Percentiles rank a stretch among this genome's conserved stretches.
Conservation (phyloP, 2,113 vertebrate species). For the Macroglossus sobrinus region DNA sequence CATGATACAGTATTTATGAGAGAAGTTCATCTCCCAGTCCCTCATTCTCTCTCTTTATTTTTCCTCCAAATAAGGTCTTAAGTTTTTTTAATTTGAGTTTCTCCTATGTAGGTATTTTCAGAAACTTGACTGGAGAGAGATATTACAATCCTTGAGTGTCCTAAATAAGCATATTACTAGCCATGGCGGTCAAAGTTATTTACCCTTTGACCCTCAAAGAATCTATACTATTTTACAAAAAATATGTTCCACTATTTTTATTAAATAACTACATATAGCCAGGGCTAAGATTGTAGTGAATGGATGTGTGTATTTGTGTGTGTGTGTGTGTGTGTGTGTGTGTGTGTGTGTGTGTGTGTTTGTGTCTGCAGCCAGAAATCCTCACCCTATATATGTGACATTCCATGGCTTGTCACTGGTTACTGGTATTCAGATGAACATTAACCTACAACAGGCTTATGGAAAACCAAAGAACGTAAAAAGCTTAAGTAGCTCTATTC, state of each 20-base stretch:
- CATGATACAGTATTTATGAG: neutral
- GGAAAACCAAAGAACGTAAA: slow-evolving; percentile 25
- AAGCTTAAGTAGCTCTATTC: neutral
- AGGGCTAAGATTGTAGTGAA: neutral
- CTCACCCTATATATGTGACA: neutral
- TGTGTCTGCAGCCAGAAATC: neutral
- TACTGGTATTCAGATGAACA: neutral
- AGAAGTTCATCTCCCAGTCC: neutral
- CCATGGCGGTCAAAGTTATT: neutral
- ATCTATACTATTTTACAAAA: neutral
- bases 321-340: neutral
- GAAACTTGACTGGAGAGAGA: neutral
- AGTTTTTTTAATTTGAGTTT: neutral
- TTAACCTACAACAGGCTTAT: neutral
- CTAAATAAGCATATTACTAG: neutral
- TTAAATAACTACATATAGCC: neutral
- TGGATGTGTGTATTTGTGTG: neutral
- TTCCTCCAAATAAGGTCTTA: neutral
- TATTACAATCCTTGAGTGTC: neutral
- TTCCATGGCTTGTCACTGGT: neutral
- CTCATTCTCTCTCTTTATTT: neutral
- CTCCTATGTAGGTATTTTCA: neutral
- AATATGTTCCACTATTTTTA: neutral
- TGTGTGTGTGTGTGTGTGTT: neutral
- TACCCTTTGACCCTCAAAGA: neutral